Evolutionary conservation across 2,888 invertebrate genomes (phyloP).

Genomic region (Toxonevra muliebris): DNA sequence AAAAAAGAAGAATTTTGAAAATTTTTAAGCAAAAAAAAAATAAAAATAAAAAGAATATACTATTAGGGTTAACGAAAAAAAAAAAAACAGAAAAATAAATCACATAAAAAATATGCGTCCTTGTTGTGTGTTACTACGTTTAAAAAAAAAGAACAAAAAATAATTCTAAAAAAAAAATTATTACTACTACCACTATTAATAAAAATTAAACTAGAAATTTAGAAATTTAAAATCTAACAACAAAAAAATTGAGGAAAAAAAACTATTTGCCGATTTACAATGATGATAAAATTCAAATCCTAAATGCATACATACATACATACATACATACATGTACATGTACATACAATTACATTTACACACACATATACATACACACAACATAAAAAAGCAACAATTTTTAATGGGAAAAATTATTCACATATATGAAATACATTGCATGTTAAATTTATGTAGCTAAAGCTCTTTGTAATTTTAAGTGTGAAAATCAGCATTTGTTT

Average conservation of each 20-base stretch:
- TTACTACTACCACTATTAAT: no score
- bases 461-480: no score
- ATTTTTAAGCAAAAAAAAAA: slow-evolving; percentile 6
- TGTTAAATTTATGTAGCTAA: no score
- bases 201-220: no score
- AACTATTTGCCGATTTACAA: no score
- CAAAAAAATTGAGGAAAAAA: no score
- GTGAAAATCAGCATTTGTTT: no score
- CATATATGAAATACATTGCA: no score
- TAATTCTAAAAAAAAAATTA: slow-evolving; percentile 23
- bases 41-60: slow-evolving; percentile 1
- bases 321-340: slow-evolving; percentile 34
- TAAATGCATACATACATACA: slow-evolving; percentile 19
- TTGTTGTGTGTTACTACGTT: slow-evolving; percentile 32
- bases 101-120: slow-evolving; percentile 20
- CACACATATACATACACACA: slow-evolving; percentile 17
- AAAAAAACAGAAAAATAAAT: neutral
- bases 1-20: neutral
- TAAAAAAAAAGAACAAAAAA: slow-evolving; percentile 27
- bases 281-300: slow-evolving; percentile 27
- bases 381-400: no score
- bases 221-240: no score
- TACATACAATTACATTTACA: slow-evolving; percentile 45
- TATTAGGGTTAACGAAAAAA: neutral
- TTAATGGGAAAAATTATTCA: no score